These are phyloP conservation scores for Dicerorhinus sumatrensis DNA, from an alignment of 2,113 vertebrate genomes.

Conservation along the genomic window DNA sequence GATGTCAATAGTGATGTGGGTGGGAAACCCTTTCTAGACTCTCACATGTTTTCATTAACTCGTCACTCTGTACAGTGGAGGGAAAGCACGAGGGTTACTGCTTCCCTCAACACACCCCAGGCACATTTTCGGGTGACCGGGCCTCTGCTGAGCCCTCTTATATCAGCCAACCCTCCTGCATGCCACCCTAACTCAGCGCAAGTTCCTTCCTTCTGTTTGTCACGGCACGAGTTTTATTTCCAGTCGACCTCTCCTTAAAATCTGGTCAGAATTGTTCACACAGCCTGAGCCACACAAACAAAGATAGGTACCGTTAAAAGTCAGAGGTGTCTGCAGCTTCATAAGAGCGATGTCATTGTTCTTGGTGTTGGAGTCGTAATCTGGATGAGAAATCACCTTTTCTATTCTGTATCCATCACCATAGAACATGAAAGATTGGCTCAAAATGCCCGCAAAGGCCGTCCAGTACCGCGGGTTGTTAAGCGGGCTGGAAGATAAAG, in stretches of 20 bases:
- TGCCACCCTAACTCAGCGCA: rapidly evolving
- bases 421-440: constrained; percentile 68
- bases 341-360: constrained; percentile 89
- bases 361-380: constrained; percentile 86
- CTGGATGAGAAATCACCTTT: constrained; percentile 85
- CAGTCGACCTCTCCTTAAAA: no score
- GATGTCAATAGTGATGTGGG: rapidly evolving
- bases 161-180: rapidly evolving
- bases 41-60: rapidly evolving
- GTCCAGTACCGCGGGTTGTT: constrained; percentile 79
- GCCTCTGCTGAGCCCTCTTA: not conserved
- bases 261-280: rapidly evolving
- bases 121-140: rapidly evolving
- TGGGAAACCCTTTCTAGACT: no score
- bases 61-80: rapidly evolving
- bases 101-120: rapidly evolving
- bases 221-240: rapidly evolving
- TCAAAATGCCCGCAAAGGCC: constrained; percentile 84
- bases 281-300: not conserved
- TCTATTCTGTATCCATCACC: constrained; percentile 61
- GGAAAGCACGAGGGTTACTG: rapidly evolving
- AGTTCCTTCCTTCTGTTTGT: rapidly evolving
- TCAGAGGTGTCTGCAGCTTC: constrained; percentile 84
- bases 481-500: constrained; percentile 66
- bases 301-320: constrained; percentile 79